Percentiles rank a stretch among this genome's conserved stretches.
These are phyloP conservation scores for Plectropomus leopardus DNA, from an alignment of 2,113 vertebrate genomes.

Conservation along the genomic window DNA sequence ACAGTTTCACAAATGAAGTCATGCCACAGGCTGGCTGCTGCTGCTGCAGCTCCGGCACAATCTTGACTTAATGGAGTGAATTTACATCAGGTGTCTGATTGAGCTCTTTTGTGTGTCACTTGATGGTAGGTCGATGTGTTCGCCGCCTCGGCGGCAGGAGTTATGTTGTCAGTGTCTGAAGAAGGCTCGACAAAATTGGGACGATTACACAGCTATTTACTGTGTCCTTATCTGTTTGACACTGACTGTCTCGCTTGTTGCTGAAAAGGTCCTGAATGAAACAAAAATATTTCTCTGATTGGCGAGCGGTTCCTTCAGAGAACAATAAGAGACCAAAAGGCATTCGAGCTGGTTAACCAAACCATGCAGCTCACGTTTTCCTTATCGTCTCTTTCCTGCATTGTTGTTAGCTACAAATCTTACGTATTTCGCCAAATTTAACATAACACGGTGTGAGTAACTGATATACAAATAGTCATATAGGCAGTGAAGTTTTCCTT, in stretches of 20 bases:
- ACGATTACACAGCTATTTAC: conserved; percentile 17
- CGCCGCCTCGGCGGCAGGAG: not conserved
- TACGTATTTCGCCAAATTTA: too few relatives aligned
- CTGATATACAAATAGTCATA: too few relatives aligned
- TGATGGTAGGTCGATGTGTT: conserved; percentile 12
- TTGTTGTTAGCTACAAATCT: not conserved
- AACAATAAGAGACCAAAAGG: not conserved
- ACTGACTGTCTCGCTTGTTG: not conserved
- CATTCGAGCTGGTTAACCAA: not conserved
- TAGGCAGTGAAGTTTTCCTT: too few relatives aligned
- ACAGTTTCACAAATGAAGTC: conserved; percentile 34
- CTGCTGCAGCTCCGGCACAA: not conserved
- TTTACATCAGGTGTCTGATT: conserved; percentile 61
- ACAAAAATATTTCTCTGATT: not conserved
- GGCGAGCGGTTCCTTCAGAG: not conserved
- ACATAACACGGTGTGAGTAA: too few relatives aligned
- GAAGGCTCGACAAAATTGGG: conserved; percentile 22
- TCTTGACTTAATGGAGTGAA: conserved; percentile 58
- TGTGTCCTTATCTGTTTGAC: not conserved
- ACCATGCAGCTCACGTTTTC: too few relatives aligned
- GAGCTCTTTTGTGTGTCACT: conserved; percentile 49
- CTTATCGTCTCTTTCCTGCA: not conserved
- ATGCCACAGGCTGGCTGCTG: conserved; percentile 13
- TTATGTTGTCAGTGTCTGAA: conserved; percentile 15
- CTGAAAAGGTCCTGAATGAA: not conserved